phyloP scores from a whole-genome alignment of 2,888 invertebrate genomes.

The Pollenia labialis region DNA sequence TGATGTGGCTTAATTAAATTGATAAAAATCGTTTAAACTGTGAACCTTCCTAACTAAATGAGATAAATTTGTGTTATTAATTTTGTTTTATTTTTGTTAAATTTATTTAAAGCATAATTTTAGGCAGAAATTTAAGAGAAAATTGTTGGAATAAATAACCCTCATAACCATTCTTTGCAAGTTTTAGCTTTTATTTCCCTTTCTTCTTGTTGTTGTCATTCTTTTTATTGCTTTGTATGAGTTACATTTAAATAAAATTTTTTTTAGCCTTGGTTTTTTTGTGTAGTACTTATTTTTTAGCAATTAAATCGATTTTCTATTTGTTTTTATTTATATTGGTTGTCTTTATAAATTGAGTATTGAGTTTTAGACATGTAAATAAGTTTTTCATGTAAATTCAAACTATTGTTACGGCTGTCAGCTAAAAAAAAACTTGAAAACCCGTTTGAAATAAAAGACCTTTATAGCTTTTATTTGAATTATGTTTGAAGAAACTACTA shows the following conservation, averaged over 20 bases:
- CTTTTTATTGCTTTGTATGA: neutral
- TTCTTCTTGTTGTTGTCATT: neutral
- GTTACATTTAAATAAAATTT: neutral
- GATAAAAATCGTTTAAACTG: neutral
- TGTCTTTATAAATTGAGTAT: slow-evolving; percentile 20
- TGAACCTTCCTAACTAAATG: neutral
- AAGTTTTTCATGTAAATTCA: neutral
- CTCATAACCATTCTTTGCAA: neutral
- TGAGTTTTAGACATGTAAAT: slow-evolving; percentile 12
- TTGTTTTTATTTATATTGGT: slow-evolving; percentile 14
- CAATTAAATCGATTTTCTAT: slow-evolving; percentile 69
- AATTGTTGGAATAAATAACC: neutral
- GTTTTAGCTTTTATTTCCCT: slow-evolving; percentile 2
- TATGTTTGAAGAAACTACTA: slow-evolving; percentile 80
- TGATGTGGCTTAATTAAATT: slow-evolving; percentile 4
- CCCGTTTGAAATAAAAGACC: slow-evolving; percentile 6
- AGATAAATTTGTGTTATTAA: neutral
- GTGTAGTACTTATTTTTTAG: slow-evolving; percentile 5
- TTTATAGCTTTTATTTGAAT: slow-evolving; percentile 58
- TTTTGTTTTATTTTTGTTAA: slow-evolving; percentile 3
- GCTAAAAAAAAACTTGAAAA: neutral
- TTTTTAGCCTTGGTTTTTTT: neutral
- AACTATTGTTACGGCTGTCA: neutral
- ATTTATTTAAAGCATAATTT: slow-evolving; percentile 63
- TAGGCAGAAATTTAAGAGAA: slow-evolving; percentile 44